These are phyloP conservation scores for Dipodomys merriami DNA, from an alignment of 2,113 vertebrate genomes.

Conservation along the genomic window DNA sequence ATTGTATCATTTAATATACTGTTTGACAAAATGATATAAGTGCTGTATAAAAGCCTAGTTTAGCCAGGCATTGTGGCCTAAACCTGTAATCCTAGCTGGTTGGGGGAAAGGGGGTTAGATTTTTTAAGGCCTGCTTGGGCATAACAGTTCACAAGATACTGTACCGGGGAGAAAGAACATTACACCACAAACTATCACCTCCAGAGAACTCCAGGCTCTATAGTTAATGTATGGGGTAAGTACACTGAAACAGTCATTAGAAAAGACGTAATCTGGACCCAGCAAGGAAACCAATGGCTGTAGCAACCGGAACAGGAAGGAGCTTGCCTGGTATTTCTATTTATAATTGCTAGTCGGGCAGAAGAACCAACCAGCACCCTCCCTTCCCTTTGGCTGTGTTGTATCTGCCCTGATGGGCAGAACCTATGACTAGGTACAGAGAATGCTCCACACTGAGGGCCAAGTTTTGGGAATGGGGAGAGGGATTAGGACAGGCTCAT, in stretches of 20 bases:
- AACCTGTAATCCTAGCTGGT: no score
- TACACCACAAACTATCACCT: no score
- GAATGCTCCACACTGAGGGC: rapidly evolving
- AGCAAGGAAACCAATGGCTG: rapidly evolving
- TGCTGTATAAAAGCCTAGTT: no score
- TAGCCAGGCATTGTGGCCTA: background rate
- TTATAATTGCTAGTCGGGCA: background rate
- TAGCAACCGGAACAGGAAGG: background rate
- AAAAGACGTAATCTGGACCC: background rate
- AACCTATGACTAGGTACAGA: background rate
- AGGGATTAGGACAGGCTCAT: background rate
- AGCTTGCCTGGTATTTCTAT: no score
- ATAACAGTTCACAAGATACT: no score
- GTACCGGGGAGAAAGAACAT: background rate
- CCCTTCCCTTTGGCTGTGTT: background rate
- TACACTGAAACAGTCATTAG: background rate
- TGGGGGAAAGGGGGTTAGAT: no score
- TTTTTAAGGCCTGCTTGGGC: no score
- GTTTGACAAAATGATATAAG: no score
- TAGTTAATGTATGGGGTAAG: background rate
- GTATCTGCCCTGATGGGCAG: background rate
- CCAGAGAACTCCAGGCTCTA: no score
- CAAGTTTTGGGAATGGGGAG: background rate
- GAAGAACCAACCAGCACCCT: background rate
- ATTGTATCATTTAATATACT: no score